Conservation (phyloP, 2,888 invertebrate genomes). For the Steromphala cineraria region DNA sequence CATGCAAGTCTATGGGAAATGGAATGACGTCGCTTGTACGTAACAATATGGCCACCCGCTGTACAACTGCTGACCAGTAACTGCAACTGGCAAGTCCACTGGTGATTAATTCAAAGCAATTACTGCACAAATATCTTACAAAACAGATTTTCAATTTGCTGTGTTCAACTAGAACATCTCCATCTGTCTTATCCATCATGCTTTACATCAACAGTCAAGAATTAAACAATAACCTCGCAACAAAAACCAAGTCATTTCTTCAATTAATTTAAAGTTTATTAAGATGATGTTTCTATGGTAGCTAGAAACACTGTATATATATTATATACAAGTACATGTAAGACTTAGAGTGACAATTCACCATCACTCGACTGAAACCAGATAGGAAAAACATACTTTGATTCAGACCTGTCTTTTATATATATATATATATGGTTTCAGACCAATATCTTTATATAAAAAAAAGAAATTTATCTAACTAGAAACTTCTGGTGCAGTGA, state of each 20-base stretch:
- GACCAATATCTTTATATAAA: neutral
- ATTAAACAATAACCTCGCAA: neutral
- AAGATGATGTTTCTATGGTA: constrained; percentile 12
- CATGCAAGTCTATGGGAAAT: too few relatives aligned
- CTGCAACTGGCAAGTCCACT: too few relatives aligned
- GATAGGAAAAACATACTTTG: neutral
- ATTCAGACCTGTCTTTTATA: neutral
- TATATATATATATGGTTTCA: constrained; percentile 2
- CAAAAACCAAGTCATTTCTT: neutral
- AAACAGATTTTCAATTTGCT: too few relatives aligned
- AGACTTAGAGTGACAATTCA: neutral
- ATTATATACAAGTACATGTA: constrained; percentile 23
- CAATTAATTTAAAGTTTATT: constrained; percentile 23
- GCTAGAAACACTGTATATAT: constrained; percentile 22
- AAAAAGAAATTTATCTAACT: constrained; percentile 14
- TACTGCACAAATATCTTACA: too few relatives aligned
- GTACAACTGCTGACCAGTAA: too few relatives aligned
- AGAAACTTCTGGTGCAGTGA: constrained; percentile 11
- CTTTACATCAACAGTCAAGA: neutral
- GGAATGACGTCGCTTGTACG: too few relatives aligned
- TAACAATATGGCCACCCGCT: too few relatives aligned
- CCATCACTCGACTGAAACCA: neutral
- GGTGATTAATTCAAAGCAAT: too few relatives aligned
- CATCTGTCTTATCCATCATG: neutral
- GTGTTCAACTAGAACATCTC: too few relatives aligned